Evolutionary conservation across 2,797 vertebrate species (phyloP).

Genomic region (Allobates femoralis): DNA sequence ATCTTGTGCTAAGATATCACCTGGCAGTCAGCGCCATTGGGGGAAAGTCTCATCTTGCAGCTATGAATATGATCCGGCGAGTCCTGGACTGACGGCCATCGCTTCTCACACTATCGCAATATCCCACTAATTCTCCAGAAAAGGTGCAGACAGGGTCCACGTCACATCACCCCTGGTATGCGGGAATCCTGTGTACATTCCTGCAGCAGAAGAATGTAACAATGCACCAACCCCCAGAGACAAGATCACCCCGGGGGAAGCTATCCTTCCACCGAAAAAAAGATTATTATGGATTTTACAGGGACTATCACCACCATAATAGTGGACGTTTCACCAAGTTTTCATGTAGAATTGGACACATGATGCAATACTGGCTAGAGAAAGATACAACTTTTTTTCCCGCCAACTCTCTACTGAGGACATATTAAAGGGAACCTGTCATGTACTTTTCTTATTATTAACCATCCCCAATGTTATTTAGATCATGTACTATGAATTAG

Average conservation of each 20-base stretch:
- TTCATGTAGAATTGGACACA: no score
- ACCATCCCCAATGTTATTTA: no score
- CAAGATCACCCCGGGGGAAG: background rate
- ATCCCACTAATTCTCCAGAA: background rate
- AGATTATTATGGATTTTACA: background rate
- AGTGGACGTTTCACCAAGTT: no score
- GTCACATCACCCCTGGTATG: background rate
- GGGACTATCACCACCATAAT: background rate
- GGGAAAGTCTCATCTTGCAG: slow-evolving; percentile 27
- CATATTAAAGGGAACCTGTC: no score
- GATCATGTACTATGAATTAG: no score
- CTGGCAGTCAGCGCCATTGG: background rate
- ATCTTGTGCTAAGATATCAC: slow-evolving; percentile 26
- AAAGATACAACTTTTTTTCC: no score
- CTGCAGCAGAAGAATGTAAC: background rate
- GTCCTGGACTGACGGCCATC: background rate
- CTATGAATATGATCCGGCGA: background rate
- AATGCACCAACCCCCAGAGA: background rate
- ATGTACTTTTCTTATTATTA: no score
- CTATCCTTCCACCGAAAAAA: background rate
- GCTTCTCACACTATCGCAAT: background rate
- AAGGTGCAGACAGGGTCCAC: background rate
- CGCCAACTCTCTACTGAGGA: no score
- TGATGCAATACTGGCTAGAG: no score
- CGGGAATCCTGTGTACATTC: background rate